Evolutionary conservation across 2,888 invertebrate species (phyloP), one percentile per base, ranked within the genome.

Genomic region (Archaeoteleia sp.): DNA sequence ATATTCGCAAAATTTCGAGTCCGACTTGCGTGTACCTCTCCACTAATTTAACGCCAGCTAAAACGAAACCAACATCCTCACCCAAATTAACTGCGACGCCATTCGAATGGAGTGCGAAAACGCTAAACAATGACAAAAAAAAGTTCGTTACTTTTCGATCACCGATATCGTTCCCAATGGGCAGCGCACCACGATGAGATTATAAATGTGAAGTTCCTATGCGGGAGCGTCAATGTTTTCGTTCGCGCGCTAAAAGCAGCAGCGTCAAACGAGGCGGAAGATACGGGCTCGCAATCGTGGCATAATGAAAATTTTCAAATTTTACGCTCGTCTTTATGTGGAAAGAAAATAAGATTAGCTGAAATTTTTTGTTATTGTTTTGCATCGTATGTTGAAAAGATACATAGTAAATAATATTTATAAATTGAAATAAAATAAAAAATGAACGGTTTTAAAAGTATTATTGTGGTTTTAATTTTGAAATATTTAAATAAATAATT

Each of bases 281-380:
- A 55, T 69, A 70, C 39, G 54, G 46, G 34, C 45, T 20, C 23
- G 49, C 37, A 40, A 48, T 75, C 67, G 72, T 69, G 72, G 58
- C 67, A 76, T 78, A 82, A 82, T 80, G 80, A 81, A 81, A 80
- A 78, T 79, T 83, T 84, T 82, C 78, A 83, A 84, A 84, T 85
- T 85, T 84, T 78, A 83, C 84, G 84, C 83, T 82, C 83, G 83
- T n/a, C n/a, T n/a, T n/a, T n/a, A n/a, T n/a, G n/a, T n/a, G n/a
- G n/a, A n/a, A n/a, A n/a, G n/a, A n/a, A n/a, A n/a, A n/a, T n/a
- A n/a, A n/a, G n/a, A n/a, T n/a, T n/a, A n/a, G n/a, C n/a, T n/a
- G n/a, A n/a, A n/a, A n/a, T n/a, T n/a, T n/a, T n/a, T n/a, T n/a
- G n/a, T n/a, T n/a, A n/a, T n/a, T n/a, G n/a, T n/a, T n/a, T n/a